Percentiles rank a stretch among this genome's conserved stretches.
phyloP scores from a whole-genome alignment of 2,888 invertebrate species.

The Venustoraphidia nigricollis region DNA sequence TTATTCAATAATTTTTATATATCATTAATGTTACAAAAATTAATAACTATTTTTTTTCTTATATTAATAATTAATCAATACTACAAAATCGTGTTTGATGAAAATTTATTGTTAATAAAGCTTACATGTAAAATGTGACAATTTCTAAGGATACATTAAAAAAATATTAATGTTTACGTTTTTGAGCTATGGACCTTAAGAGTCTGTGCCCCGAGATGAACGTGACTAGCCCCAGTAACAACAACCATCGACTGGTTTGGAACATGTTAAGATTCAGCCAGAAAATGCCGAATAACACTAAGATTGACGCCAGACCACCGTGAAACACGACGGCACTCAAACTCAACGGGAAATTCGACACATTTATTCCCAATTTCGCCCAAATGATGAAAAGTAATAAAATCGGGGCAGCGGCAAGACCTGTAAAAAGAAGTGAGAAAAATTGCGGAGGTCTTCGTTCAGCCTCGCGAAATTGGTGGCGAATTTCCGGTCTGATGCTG shows the following conservation, averaged over 20 bases:
- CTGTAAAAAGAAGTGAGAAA: conserved; percentile 84
- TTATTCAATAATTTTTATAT: too few species aligned
- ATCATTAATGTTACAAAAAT: too few species aligned
- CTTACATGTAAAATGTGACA: too few species aligned
- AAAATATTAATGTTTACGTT: conserved; percentile 6
- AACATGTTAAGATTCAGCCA: conserved; percentile 96
- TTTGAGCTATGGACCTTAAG: conserved; percentile 59
- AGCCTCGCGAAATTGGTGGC: conserved; percentile 79
- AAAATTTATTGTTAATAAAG: too few species aligned
- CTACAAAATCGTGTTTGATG: too few species aligned
- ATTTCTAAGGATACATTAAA: too few species aligned
- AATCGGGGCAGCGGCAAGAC: conserved; percentile 65
- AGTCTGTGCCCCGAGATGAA: conserved; percentile 89
- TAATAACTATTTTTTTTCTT: too few species aligned
- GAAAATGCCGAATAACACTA: conserved; percentile 76
- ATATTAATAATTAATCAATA: too few species aligned
- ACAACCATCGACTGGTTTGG: conserved; percentile 77
- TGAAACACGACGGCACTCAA: conserved; percentile 82
- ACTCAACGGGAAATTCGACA: conserved; percentile 64
- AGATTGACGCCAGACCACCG: conserved; percentile 71
- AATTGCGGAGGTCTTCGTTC: conserved; percentile 79
- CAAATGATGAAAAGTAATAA: conserved; percentile 72
- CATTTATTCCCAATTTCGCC: conserved; percentile 74
- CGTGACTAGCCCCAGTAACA: conserved; percentile 72
- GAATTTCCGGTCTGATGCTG: conserved; percentile 41